Base-by-base conservation (phyloP, 2,113 vertebrate species). In the Centropus bengalensis region DNA sequence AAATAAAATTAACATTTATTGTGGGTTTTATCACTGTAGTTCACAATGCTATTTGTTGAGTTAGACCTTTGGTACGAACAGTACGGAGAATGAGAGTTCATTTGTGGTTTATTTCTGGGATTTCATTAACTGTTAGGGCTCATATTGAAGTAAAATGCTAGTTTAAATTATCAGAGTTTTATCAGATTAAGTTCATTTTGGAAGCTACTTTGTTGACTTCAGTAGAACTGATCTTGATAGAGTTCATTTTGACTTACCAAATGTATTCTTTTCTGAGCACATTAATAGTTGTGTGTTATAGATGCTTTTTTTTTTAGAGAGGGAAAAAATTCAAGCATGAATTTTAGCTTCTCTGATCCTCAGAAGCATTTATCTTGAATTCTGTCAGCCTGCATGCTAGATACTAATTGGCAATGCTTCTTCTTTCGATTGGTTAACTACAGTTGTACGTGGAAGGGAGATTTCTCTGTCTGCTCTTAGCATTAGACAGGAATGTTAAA, bases 41-140 rank as follows among this genome's bases (percentile, higher is more conserved):
- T 89, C 80, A 63, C 40, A 63, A 9, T 55, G 66, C 58, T 82
- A 15, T 88, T 94, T 75, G 44, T 76, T 88, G 87, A 88, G 82
- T 88, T 96, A 86, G 67, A 76, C 70, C 93, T 92, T 92, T 82
- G 22, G 84, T 92, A 87, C 91, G 81, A 92, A 51, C 56, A 71
- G 13, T 54, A 20, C 27, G 58, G 51, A 80, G 44, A 95, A 21
- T 77, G 80, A 85, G 78, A 36, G 44, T 94, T 93, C n/a, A 2
- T 77, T 73, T 69, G 69, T 45, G 55, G 30, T 95, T 89, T 77
- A 44, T 60, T 80, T 93, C 55, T 66, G 27, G 36, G 19, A 78
- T 96, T 97, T 95, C 85, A 87, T 69, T 94, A 97, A 81, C 84
- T 73, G 42, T 76, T 82, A 51, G 18, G 73, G 60, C 28, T 86